Evolutionary conservation across 1,140 invertebrate species (phyloP).

Genomic region (Cheumatopsyche charites): DNA sequence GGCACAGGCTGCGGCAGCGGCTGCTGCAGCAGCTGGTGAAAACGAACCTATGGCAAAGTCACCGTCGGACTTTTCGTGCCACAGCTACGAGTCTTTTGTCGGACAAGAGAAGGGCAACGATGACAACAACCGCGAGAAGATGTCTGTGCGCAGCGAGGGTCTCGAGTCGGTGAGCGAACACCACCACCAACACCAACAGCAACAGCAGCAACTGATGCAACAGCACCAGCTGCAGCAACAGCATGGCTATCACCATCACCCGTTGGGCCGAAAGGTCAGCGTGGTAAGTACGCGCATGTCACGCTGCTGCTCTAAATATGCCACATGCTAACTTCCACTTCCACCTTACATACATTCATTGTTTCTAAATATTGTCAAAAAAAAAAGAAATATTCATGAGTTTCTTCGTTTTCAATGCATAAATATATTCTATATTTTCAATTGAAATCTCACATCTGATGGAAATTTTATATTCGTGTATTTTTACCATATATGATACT

Average conservation of each 20-base stretch:
- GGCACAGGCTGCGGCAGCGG: slow-evolving; percentile 66
- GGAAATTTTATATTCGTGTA: too few relatives aligned
- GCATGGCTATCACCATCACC: slow-evolving; percentile 59
- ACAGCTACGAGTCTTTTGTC: slow-evolving; percentile 89
- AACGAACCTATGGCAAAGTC: slow-evolving; percentile 75
- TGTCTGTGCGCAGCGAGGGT: slow-evolving; percentile 85
- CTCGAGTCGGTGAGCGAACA: slow-evolving; percentile 87
- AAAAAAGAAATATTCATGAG: background rate
- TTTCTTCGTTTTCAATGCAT: too few relatives aligned
- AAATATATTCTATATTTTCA: too few relatives aligned
- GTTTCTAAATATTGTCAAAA: background rate
- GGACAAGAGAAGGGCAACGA: slow-evolving; percentile 85
- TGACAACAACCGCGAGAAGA: slow-evolving; percentile 87
- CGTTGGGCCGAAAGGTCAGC: slow-evolving; percentile 84
- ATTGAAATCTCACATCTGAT: too few relatives aligned
- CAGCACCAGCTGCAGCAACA: slow-evolving; percentile 62
- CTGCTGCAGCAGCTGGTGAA: slow-evolving; percentile 66
- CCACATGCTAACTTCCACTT: slow-evolving; percentile 22
- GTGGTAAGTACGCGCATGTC: slow-evolving; percentile 73
- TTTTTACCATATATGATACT: too few relatives aligned
- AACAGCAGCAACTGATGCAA: slow-evolving; percentile 53
- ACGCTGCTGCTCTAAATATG: slow-evolving; percentile 45
- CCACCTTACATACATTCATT: background rate
- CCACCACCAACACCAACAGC: slow-evolving; percentile 63
- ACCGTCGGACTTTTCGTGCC: slow-evolving; percentile 86